Conservation (phyloP, 2,888 invertebrate genomes). For the Troilus luridus region DNA sequence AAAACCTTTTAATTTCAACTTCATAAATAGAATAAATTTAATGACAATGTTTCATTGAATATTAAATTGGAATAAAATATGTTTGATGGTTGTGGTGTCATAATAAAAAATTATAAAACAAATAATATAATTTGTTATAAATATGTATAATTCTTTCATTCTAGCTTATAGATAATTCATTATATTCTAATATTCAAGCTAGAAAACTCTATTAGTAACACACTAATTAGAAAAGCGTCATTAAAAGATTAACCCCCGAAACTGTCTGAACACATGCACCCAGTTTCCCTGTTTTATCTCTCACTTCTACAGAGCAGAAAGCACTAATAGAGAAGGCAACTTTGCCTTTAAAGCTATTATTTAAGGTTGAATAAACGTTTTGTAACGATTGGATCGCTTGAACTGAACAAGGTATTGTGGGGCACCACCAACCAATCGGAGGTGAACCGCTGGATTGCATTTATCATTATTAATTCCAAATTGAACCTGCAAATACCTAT, state of each 20-base stretch:
- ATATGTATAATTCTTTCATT: too few relatives aligned
- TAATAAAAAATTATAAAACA: too few relatives aligned
- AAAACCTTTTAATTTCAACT: too few relatives aligned
- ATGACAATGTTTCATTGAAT: too few relatives aligned
- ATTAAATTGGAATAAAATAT: too few relatives aligned
- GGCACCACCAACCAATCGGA: slow-evolving; percentile 5
- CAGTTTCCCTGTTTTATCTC: background rate
- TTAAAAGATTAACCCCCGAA: background rate
- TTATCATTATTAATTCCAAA: background rate
- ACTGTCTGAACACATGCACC: background rate
- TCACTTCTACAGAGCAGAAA: background rate
- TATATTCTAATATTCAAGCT: background rate
- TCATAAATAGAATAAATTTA: too few relatives aligned
- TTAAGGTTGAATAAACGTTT: slow-evolving; percentile 1
- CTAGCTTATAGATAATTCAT: background rate
- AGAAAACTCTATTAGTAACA: background rate
- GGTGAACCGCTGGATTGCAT: background rate
- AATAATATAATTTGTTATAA: too few relatives aligned
- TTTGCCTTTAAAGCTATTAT: background rate
- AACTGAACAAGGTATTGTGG: background rate
- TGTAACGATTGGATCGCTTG: slow-evolving; percentile 5
- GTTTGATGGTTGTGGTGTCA: too few relatives aligned
- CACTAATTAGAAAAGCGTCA: background rate
- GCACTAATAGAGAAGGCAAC: background rate
- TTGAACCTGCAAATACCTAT: background rate